Conservation (phyloP, 1,140 invertebrate genomes). For the Tetragnatha versicolor region DNA sequence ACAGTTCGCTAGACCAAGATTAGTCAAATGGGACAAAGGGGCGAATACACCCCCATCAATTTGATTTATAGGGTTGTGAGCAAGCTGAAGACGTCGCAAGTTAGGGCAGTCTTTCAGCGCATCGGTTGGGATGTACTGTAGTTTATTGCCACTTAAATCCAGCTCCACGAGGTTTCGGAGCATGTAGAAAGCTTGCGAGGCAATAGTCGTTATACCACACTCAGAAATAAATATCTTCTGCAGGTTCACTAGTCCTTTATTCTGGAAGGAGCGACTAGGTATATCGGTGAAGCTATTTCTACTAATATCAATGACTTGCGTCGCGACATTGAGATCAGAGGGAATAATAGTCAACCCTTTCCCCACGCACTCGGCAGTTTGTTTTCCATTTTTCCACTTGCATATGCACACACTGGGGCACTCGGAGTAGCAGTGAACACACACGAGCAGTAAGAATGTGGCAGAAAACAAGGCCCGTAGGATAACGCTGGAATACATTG, state of each 20-base stretch:
- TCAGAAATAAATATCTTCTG: conserved; percentile 83
- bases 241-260: conserved; percentile 81
- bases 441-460: neutral
- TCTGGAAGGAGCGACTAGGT: conserved; percentile 79
- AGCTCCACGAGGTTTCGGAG: conserved; percentile 71
- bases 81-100: conserved; percentile 76
- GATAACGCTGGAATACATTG: neutral
- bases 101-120: conserved; percentile 75
- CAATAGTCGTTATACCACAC: conserved; percentile 84
- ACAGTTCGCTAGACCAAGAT: conserved; percentile 73
- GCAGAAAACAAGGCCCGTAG: neutral
- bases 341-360: conserved; percentile 82
- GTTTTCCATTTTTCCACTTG: conserved; percentile 91
- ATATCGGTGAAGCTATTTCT: conserved; percentile 85
- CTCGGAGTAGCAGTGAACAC: neutral
- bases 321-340: conserved; percentile 80
- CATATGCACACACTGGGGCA: conserved; percentile 72
- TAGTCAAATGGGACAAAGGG: conserved; percentile 70
- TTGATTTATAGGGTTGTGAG: conserved; percentile 75
- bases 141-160: conserved; percentile 77
- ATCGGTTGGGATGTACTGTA: conserved; percentile 75
- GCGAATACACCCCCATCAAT: conserved; percentile 75
- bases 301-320: conserved; percentile 87
- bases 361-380: conserved; percentile 86
- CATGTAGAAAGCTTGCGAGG: conserved; percentile 66